Evolutionary conservation across 2,797 vertebrate genomes (phyloP).

Genomic region (Rhinophrynus dorsalis): DNA sequence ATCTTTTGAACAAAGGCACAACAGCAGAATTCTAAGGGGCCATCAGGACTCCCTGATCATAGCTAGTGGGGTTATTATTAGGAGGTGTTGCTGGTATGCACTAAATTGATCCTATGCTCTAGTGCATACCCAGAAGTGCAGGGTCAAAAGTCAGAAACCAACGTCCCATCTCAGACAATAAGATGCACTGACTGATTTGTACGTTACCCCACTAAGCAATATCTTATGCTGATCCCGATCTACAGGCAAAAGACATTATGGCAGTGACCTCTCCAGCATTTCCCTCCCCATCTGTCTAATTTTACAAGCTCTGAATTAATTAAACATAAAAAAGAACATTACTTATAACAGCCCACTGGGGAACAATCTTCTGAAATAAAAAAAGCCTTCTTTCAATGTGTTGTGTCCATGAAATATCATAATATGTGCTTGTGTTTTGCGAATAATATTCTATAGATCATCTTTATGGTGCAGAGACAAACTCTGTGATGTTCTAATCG

Average conservation of each 20-base stretch:
- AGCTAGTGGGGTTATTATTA: no score
- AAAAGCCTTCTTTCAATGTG: neutral
- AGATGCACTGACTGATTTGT: no score
- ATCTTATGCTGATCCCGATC: no score
- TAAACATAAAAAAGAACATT: conserved; percentile 35
- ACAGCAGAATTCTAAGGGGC: no score
- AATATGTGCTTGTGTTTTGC: conserved; percentile 57
- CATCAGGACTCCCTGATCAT: no score
- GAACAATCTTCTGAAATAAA: conserved; percentile 18
- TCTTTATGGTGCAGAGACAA: conserved; percentile 71
- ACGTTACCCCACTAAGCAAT: no score
- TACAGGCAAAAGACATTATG: neutral
- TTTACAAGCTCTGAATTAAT: conserved; percentile 43
- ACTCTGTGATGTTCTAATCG: conserved; percentile 74
- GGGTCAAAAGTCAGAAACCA: no score
- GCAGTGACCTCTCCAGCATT: conserved; percentile 12
- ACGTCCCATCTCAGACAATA: no score
- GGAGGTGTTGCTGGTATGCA: no score
- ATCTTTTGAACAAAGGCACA: no score
- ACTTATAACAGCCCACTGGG: conserved; percentile 21
- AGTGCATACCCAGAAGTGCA: no score
- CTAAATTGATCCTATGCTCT: no score
- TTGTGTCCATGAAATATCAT: conserved; percentile 61
- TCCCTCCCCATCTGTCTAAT: conserved; percentile 10
- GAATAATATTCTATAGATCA: conserved; percentile 65